Evolutionary conservation across 2,113 vertebrate species (phyloP), one percentile per base, ranked within the genome.

Genomic region (Sceloporus undulatus): DNA sequence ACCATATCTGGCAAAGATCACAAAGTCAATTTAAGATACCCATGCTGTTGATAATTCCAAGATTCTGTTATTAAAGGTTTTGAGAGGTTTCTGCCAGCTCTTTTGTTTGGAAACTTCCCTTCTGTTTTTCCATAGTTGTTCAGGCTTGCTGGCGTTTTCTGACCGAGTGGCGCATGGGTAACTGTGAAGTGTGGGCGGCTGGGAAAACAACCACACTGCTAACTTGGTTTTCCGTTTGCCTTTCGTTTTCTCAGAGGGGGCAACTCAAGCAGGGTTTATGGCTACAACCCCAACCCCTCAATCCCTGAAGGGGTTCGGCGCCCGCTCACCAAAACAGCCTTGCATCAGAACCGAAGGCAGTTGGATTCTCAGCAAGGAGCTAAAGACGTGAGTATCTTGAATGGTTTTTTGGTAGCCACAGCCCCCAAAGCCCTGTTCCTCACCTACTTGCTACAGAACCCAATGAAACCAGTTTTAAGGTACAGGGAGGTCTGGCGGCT

Each of bases 241-340:
- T 82, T 79, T 77, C 0, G 4, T 0, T 0, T 10, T 71, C 19
- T 0, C 87, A 97, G 98, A 95, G 48, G 87, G 25, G 82, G 89
- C 19, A 88, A 93, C 23, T 4, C 90, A 77, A 76, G 83, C 0
- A 83, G 95, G 90, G 89, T 94, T 70, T 96, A 95, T 0, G 97
- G 97, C 21, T 97, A 97, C 90, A 97, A 97, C 79, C 97, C 96
- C 0, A 94, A 94, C 14, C 97, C 96, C 0, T n/a, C 94, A 18
- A 95, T 95, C 0, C 88, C 91, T 59, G 95, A 96, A 38, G 97
- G 93, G 8, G 77, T 97, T 94, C 94, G 93, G 2, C 79, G 97
- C 19, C 97, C 97, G 0, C 0, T 91, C 1, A 97, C 96, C 42
- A 97, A 96, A 78, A 96, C 96, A 0, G 88, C 85, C 1, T 85